phyloP scores from a whole-genome alignment of 2,113 vertebrate genomes.

The Hymenochirus boettgeri region DNA sequence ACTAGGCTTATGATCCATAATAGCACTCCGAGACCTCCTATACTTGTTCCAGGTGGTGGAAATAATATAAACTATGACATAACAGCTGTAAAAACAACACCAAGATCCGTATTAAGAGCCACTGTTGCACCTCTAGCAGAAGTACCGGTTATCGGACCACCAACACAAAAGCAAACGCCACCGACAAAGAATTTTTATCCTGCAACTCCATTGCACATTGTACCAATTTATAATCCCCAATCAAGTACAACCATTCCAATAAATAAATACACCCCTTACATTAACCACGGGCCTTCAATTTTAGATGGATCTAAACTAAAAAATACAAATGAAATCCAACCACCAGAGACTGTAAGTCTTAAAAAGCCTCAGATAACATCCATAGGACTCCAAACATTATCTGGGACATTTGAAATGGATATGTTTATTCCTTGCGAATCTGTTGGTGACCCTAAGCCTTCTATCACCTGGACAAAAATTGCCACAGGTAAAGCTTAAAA shows the following conservation, averaged over 20 bases:
- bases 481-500: conserved; percentile 69
- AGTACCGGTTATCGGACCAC: neutral
- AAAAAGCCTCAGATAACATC: conserved; percentile 65
- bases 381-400: conserved; percentile 56
- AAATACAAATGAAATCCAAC: conserved; percentile 37
- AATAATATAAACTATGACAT: conserved; percentile 27
- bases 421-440: conserved; percentile 74
- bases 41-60: conserved; percentile 37
- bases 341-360: conserved; percentile 47
- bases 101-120: conserved; percentile 21
- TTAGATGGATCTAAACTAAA: conserved; percentile 43
- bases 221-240: conserved; percentile 29
- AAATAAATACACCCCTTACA: conserved; percentile 41
- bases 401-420: conserved; percentile 68
- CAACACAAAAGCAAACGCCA: conserved; percentile 7
- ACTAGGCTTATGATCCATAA: conserved; percentile 46
- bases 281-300: conserved; percentile 42
- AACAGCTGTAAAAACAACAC: conserved; percentile 31
- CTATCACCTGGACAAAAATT: conserved; percentile 82
- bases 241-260: conserved; percentile 33
- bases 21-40: conserved; percentile 37
- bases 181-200: neutral
- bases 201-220: conserved; percentile 16
- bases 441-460: conserved; percentile 70
- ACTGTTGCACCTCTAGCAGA: conserved; percentile 25